These are phyloP conservation scores for Tetragonula carbonaria DNA, from an alignment of 2,888 invertebrate species.

Conservation along the genomic window DNA sequence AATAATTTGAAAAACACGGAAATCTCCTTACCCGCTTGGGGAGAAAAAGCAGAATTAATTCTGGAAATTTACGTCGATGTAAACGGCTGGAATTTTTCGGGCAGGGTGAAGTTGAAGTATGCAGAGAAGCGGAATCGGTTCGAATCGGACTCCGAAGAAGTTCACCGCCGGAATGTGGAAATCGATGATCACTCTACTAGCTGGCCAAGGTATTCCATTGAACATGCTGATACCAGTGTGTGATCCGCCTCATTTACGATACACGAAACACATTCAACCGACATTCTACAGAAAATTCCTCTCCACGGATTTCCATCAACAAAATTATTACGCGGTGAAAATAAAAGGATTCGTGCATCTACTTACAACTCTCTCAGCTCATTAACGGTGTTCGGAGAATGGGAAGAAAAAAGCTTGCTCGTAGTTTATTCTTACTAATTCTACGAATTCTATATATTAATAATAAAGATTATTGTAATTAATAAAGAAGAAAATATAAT, in stretches of 20 bases:
- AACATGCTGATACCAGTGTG: constrained; percentile 17
- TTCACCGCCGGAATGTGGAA: constrained; percentile 44
- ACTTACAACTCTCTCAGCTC: not conserved
- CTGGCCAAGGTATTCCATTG: constrained; percentile 33
- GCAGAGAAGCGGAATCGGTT: constrained; percentile 35
- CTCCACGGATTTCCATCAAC: not conserved
- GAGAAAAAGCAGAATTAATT: not conserved
- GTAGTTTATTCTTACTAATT: not conserved
- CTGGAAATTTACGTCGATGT: not conserved
- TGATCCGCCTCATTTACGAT: constrained; percentile 23
- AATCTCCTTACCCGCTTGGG: not conserved
- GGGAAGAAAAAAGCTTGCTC: not conserved
- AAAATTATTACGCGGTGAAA: not conserved
- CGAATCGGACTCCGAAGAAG: constrained; percentile 39
- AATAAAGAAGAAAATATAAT: too few species aligned
- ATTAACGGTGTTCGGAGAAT: not conserved
- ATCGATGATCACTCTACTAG: constrained; percentile 45
- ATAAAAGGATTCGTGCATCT: not conserved
- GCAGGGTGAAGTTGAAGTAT: constrained; percentile 1
- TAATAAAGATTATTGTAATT: too few species aligned
- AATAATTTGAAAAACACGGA: not conserved
- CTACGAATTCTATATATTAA: not conserved
- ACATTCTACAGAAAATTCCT: not conserved
- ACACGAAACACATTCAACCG: not conserved
- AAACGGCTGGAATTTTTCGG: constrained; percentile 19